A percentile compares a stretch with the other conserved stretches of the same genome.
Evolutionary conservation across 1,140 invertebrate species (phyloP).

Genomic region (Panagrolaimus sp.): DNA sequence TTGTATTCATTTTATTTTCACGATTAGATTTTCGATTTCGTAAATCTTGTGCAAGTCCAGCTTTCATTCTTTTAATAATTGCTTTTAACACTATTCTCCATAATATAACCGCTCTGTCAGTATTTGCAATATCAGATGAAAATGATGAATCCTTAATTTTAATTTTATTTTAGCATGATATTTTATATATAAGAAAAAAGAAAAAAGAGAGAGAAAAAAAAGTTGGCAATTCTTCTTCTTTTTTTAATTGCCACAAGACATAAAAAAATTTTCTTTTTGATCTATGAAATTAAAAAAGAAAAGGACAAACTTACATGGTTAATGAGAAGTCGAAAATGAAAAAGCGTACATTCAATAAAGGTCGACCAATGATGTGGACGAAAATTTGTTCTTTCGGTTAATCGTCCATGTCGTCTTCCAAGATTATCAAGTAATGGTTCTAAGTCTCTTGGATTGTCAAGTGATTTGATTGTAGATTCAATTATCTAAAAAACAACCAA

Average conservation of each 20-base stretch:
- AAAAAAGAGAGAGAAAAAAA: too few species aligned
- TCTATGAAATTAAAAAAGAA: too few species aligned
- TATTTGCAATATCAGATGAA: neutral
- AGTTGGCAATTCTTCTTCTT: neutral
- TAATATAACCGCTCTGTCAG: conserved; percentile 2
- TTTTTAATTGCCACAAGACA: neutral
- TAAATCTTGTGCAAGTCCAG: conserved; percentile 13
- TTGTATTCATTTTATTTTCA: conserved; percentile 8
- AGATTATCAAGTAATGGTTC: conserved; percentile 9
- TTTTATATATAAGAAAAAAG: too few species aligned
- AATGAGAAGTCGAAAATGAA: conserved; percentile 7
- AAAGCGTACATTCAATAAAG: conserved; percentile 6
- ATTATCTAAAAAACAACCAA: conserved; percentile 6
- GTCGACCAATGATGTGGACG: conserved; percentile 7
- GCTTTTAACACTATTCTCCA: conserved; percentile 4
- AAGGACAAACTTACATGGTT: neutral
- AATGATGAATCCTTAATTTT: neutral
- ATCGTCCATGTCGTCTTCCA: neutral
- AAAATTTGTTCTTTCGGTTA: conserved; percentile 8
- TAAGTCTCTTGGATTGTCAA: neutral
- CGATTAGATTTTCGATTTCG: conserved; percentile 1
- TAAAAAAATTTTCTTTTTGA: too few species aligned
- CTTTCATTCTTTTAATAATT: conserved; percentile 14
- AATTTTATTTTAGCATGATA: too few species aligned
- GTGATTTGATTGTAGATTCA: conserved; percentile 10